Evolutionary conservation across 2,888 invertebrate genomes (phyloP), one percentile per base, ranked within the genome.

Genomic region (Prosapia bicincta): DNA sequence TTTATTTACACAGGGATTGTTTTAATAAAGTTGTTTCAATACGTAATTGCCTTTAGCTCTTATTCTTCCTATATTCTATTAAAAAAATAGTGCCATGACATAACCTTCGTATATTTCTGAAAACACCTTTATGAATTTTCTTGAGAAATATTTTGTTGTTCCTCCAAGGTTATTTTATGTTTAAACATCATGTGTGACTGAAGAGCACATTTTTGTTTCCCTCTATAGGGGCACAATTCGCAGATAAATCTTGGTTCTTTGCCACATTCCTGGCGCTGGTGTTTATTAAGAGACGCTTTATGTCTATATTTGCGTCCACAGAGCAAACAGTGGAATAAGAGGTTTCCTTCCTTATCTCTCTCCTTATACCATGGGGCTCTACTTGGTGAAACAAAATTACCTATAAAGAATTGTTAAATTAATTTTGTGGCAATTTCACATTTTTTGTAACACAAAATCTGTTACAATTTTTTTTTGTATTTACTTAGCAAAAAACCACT

Each of bases 171-270:
- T 26, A 28, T 69, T 25, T 69, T 54, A 71, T 78, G 78, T 28
- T 72, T 75, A 13, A 74, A 38, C 26, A 72, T 74, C 24, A 76
- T 69, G 65, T 79, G 78, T n/a, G 67, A 66, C 65, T 79, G 76
- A 24, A 79, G 76, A 32, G 72, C 71, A 65, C 75, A 73, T 71
- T 77, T 78, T 20, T 69, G 54, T 67, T 69, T 70, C 30, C 74
- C 72, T 76, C 84, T 83, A 72, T 79, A 80, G 5, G 78, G 77
- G 43, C 85, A 85, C 28, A 84, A 82, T 0, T 83, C 82, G 74
- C 85, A 85, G 25, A 78, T 74, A 78, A 85, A 86, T 71, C 82
- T 83, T 7, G 85, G 85, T 75, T 82, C 83, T 26, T 82, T 81
- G 6, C 84, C 84, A 74, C 85, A 85, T 77, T 85, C 84, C 76